These are phyloP conservation scores for Enteromius paludinosus DNA, from an alignment of 2,797 vertebrate species.

Conservation along the genomic window DNA sequence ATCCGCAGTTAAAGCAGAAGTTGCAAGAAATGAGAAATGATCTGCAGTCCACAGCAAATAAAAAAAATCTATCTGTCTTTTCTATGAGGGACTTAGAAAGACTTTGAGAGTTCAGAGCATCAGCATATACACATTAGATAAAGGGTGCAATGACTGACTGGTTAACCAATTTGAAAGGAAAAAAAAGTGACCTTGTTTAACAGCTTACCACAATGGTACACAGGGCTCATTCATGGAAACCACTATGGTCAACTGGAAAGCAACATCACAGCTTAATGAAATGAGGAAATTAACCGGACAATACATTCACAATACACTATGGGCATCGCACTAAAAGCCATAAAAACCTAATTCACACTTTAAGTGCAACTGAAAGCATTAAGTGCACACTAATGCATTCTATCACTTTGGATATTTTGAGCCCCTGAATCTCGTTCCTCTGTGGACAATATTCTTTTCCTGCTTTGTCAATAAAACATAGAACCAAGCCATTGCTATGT, in stretches of 20 bases:
- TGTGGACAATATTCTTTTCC: not conserved
- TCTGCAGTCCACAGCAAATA: not conserved
- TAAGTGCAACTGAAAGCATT: slow-evolving; percentile 5
- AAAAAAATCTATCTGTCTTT: not conserved
- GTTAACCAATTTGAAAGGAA: not conserved
- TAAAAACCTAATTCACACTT: not conserved
- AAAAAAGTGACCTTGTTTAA: not conserved
- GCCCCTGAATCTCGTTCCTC: not conserved
- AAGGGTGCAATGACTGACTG: not conserved
- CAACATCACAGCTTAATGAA: slow-evolving; percentile 18
- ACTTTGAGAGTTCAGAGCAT: not conserved
- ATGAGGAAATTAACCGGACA: not conserved
- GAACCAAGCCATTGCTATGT: slow-evolving; percentile 8
- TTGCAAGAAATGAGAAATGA: not conserved
- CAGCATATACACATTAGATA: not conserved
- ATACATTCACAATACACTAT: not conserved
- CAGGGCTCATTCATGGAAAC: not conserved
- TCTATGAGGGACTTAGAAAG: not conserved
- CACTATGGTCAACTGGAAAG: not conserved
- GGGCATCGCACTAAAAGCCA: not conserved
- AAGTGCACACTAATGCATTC: not conserved
- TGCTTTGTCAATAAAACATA: slow-evolving; percentile 13
- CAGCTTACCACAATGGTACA: not conserved
- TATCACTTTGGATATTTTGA: not conserved
- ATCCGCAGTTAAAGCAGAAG: not conserved